Evolutionary conservation across 2,888 invertebrate genomes (phyloP), one percentile per base, ranked within the genome.

Genomic region (Pterostichus niger): DNA sequence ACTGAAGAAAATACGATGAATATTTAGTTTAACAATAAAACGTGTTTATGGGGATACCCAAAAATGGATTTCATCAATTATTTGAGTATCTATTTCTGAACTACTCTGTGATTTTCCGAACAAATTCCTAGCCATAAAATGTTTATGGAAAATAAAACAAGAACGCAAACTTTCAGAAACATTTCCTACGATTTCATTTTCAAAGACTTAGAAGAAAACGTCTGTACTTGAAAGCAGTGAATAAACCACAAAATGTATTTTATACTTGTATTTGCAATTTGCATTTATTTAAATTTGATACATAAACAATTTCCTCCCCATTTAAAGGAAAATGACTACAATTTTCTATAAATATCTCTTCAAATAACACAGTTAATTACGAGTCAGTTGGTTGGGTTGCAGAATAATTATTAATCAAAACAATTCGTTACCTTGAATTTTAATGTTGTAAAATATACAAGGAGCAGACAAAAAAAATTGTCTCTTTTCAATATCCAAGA

Each of bases 111-210:
- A 64, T 64, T 64, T 59, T 64, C 64, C 13, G 33, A 64, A 64
- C 64, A 64, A 64, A 64, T 64, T 64, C 64, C n/a, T 33, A 64
- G 64, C 68, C 10, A 15, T 71, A 71, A 71, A 71, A 71, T 71
- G 68, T 71, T 71, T 71, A 71, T 71, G 17, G 68, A 71, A 71
- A 71, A n/a, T 71, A 71, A 71, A 71, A 44, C 64, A 64, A 31
- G 64, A 64, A n/a, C 64, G 11, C 31, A 33, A 13, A 10, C 1
- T 64, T 35, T 11, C 35, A 64, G 64, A 64, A 13, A 33, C 11
- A 24, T 24, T 24, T 24, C 3, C 24, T 24, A 2, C 24, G 24
- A 35, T 64, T 64, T 35, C 11, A 40, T 64, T 64, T 35, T 33
- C 13, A 11, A 33, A 7, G 1, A 59, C 17, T n/a, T n/a, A 59